Base-by-base conservation (phyloP, 2,113 vertebrate genomes). In the Dicaeum eximium region DNA sequence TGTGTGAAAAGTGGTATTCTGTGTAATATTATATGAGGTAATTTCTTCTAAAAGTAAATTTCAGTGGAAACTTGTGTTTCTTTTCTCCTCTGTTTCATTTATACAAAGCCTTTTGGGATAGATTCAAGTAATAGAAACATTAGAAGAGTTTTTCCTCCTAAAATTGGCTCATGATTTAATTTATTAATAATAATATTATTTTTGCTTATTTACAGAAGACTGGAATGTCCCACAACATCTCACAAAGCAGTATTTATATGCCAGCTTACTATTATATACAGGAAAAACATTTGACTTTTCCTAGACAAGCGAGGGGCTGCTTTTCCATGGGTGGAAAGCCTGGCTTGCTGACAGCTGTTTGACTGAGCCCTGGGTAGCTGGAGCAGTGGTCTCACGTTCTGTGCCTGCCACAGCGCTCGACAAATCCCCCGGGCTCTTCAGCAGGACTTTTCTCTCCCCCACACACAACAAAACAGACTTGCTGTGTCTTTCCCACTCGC, bases 241-340 rank as follows among this genome's bases (percentile, higher is more conserved):
- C 61, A 74, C 53, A 73, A 92, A 92, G 45, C 60, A 60, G 18
- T 92, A 87, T 92, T 92, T 96, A 64, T 80, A 77, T 91, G 81
- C 92, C 71, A 85, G 40, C 40, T 95, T 95, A 70, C 54, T 92
- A 53, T 96, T 95, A 88, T 81, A 93, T 88, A 81, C 56, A 96
- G 71, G 70, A 93, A 88, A 96, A 90, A 33, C 17, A 83, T 85
- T 69, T 79, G 44, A 85, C 69, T 93, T 94, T 85, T 86, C 51
- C 72, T 65, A 73, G 50, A 85, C 67, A 78, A 88, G 74, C 40
- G 20, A 84, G 53, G 51, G 67, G 61, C 95, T 96, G 72, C 66
- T 91, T 96, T 97, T 94, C 92, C 75, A 93, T 88, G 94, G 77
- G 22, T 94, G 95, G 61, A 84, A 88, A 92, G 67, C 45, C 83